Conservation (phyloP, 23 tunicate genomes). For the Clavelina lepadiformis region DNA sequence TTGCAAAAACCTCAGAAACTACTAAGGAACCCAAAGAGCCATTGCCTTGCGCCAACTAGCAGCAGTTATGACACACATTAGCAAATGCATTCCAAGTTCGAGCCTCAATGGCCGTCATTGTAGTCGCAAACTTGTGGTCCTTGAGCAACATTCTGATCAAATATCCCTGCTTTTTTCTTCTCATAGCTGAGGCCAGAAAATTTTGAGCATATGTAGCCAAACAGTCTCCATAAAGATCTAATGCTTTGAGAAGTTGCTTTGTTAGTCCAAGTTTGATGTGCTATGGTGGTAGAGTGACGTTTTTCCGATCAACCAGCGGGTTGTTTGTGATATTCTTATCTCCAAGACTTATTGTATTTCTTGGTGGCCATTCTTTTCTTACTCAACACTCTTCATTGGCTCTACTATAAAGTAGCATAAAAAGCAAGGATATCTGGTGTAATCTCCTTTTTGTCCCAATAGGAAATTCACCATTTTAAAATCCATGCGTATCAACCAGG, state of each 20-base stretch:
- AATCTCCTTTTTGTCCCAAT: conserved; percentile 20
- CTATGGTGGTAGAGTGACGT: conserved; percentile 4
- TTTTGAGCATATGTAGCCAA: conserved; percentile 22
- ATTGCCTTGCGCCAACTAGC: too few relatives aligned
- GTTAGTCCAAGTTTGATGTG: conserved; percentile 28
- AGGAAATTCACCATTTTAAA: conserved; percentile 19
- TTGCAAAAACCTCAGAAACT: too few relatives aligned
- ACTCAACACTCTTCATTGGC: conserved; percentile 21
- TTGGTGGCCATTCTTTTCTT: conserved; percentile 15
- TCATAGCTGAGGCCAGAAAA: conserved; percentile 26
- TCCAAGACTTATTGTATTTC: conserved; percentile 13
- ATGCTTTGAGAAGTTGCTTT: conserved; percentile 27
- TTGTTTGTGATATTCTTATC: conserved; percentile 9
- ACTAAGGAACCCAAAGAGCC: too few relatives aligned
- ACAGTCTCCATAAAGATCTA: conserved; percentile 19
- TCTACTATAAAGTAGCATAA: conserved; percentile 5
- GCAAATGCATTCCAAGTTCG: too few relatives aligned
- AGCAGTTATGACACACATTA: too few relatives aligned
- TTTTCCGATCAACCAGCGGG: conserved; percentile 26
- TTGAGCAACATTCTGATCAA: conserved; percentile 31
- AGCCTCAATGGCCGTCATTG: too few relatives aligned
- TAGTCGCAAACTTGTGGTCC: too few relatives aligned
- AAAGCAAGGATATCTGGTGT: conserved; percentile 14
- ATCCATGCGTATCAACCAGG: conserved; percentile 13
- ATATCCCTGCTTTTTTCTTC: conserved; percentile 31